These are phyloP conservation scores for Murina feae DNA, from an alignment of 2,113 vertebrate genomes.

Conservation along the genomic window DNA sequence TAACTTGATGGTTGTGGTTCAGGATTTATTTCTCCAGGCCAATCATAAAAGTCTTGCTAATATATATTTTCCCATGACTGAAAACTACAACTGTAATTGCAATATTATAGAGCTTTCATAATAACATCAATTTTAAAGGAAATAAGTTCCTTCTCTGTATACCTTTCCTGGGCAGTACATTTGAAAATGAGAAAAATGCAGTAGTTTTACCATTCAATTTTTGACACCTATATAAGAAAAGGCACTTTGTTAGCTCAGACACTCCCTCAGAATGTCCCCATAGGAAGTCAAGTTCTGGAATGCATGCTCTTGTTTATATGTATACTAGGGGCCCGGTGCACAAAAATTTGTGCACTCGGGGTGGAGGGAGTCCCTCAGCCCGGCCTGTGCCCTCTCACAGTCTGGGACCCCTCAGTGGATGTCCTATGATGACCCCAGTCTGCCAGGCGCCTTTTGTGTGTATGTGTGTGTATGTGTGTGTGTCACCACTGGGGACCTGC, in stretches of 20 bases:
- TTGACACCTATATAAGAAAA: background rate
- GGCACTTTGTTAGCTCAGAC: background rate
- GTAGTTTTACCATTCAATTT: background rate
- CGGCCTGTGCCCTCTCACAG: too few species aligned
- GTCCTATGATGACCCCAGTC: too few species aligned
- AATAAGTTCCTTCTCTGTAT: background rate
- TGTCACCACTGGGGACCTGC: too few species aligned
- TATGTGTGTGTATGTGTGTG: too few species aligned
- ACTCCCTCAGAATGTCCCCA: background rate
- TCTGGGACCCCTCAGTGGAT: too few species aligned
- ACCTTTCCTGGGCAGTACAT: background rate
- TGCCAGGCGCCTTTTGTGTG: too few species aligned
- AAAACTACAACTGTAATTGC: background rate
- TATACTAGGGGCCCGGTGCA: too few species aligned
- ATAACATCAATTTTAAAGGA: background rate
- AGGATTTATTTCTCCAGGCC: background rate
- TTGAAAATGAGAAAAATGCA: background rate
- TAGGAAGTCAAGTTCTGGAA: background rate
- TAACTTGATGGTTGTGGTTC: background rate
- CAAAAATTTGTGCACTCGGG: too few species aligned
- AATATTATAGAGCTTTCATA: background rate
- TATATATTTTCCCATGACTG: background rate
- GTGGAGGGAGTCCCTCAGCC: too few species aligned
- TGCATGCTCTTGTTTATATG: background rate
- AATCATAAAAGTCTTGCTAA: background rate